Base-by-base conservation (phyloP, 2,888 invertebrate genomes). In the Megastigmus dorsalis region DNA sequence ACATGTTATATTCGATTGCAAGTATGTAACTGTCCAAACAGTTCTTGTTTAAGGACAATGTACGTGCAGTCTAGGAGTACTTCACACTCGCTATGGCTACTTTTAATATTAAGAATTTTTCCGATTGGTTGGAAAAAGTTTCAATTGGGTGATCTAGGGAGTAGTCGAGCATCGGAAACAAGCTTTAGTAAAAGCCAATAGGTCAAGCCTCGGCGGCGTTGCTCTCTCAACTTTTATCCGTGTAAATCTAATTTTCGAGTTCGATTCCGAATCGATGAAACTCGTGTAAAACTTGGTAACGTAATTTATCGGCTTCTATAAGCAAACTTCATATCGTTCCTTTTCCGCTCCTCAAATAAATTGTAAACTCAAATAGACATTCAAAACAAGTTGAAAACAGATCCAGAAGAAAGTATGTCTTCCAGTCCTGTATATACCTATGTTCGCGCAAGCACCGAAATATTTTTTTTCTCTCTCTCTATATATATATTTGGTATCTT, bases 211-310 rank as follows among this genome's bases (percentile, higher is more conserved):
- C 52, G 5, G 26, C 45, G 38, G 43, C 45, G 45, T n/a, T n/a
- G n/a, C 20, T 9, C 20, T 15, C 38, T 36, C 23, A 65, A 72
- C 65, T 72, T 72, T 65, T 59, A 41, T 59, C 18, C 66, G 66
- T 63, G 74, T 69, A 74, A 74, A 74, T 74, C 68, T 68, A 74
- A 74, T 74, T 74, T 69, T 69, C 57, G 20, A 74, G 57, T 68
- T 69, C 54, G 60, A 67, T 73, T 73, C 38, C 68, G 45, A 68
- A 74, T 69, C 68, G 68, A 74, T 69, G 68, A 69, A 69, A 74
- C 68, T 74, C 68, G 63, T 18, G 68, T 57, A 50, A 63, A 69
- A 74, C 54, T 73, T 73, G 26, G n/a, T 73, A 73, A 73, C 62
- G 41, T 48, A 73, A 73, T 73, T 73, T 73, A 43, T 62, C 23